Conservation (phyloP, 2,113 vertebrate genomes). For the Apaloderma vittatum region DNA sequence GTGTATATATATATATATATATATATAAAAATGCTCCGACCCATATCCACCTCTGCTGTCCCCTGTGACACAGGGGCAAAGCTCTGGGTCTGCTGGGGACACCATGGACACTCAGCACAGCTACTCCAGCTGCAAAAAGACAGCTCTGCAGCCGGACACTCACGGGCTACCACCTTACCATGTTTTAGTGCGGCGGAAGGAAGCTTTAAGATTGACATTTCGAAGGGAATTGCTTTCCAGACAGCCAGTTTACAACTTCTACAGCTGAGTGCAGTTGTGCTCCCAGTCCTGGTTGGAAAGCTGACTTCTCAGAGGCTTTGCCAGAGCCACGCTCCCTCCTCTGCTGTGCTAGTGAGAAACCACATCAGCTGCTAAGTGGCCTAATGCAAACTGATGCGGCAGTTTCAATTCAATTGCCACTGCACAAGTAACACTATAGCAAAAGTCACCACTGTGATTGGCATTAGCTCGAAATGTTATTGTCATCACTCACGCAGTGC, state of each 20-base stretch:
- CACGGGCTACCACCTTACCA: background rate
- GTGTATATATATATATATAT: too few species aligned
- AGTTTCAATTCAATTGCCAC: constrained; percentile 45
- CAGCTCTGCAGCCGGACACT: background rate
- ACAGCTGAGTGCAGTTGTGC: background rate
- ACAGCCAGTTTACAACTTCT: background rate
- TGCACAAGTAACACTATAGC: background rate
- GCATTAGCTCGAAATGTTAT: background rate
- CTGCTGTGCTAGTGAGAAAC: background rate
- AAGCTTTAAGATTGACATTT: background rate
- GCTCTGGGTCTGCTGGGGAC: too few species aligned
- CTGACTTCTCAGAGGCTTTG: background rate
- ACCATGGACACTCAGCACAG: fast-evolving
- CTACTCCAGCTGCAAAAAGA: background rate
- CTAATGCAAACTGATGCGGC: constrained; percentile 50
- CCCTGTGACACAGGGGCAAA: fast-evolving
- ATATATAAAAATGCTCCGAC: background rate
- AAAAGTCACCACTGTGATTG: background rate
- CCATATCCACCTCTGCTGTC: background rate
- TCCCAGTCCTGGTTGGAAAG: background rate
- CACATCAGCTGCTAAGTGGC: constrained; percentile 10
- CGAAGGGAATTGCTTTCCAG: background rate
- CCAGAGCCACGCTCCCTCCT: background rate
- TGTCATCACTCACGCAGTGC: background rate
- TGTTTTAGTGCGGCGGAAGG: fast-evolving